These are phyloP conservation scores for Crotalus viridis DNA, from an alignment of 2,113 vertebrate genomes.

Conservation along the genomic window DNA sequence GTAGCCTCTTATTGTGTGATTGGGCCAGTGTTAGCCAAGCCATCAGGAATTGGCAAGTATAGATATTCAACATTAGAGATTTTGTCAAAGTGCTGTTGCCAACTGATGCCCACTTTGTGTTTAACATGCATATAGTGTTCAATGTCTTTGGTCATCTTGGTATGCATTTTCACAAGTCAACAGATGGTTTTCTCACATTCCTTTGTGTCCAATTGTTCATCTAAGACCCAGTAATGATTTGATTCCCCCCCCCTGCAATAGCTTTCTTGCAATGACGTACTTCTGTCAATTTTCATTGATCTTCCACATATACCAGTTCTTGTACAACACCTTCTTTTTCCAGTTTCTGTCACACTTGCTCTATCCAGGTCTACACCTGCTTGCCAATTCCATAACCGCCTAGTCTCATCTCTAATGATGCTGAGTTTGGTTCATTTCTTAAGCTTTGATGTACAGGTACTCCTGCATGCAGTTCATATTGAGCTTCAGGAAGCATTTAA, in stretches of 20 bases:
- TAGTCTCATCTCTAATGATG: background rate
- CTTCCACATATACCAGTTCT: background rate
- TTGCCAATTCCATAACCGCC: background rate
- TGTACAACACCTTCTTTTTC: background rate
- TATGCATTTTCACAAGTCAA: background rate
- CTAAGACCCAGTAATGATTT: background rate
- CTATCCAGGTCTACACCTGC: background rate
- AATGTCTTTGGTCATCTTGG: background rate
- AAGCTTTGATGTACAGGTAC: background rate
- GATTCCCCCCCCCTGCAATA: background rate
- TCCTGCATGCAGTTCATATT: too few relatives aligned
- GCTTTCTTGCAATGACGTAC: background rate
- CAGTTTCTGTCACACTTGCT: background rate
- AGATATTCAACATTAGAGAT: background rate
- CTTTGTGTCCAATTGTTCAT: background rate
- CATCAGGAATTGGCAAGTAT: background rate
- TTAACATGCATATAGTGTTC: background rate
- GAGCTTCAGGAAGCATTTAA: too few relatives aligned
- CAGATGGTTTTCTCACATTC: background rate
- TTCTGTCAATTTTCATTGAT: background rate
- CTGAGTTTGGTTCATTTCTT: background rate
- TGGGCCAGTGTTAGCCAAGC: background rate
- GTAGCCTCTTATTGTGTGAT: background rate
- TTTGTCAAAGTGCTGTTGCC: background rate
- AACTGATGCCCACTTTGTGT: background rate